Conservation (phyloP, 2,888 invertebrate genomes). For the Eudemis profundana region DNA sequence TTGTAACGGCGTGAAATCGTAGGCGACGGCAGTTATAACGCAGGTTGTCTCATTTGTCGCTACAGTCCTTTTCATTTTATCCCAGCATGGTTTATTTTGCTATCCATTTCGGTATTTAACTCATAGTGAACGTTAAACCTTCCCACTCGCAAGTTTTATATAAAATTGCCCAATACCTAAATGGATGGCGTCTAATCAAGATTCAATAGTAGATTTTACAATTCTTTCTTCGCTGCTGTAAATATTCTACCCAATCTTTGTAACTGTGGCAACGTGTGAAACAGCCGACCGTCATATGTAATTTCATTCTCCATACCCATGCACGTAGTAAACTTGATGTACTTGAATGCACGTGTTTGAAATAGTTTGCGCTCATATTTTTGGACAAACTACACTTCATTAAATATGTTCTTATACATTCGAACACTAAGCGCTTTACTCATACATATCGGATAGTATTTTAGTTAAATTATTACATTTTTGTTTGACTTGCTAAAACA, state of each 20-base stretch:
- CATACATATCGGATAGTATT: constrained; percentile 80
- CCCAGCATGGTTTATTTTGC: constrained; percentile 47
- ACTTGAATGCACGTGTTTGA: constrained; percentile 66
- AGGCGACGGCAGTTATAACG: constrained; percentile 11
- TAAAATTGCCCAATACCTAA: constrained; percentile 12
- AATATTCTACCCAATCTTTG: background rate
- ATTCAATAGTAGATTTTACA: constrained; percentile 2
- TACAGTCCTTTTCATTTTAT: constrained; percentile 52
- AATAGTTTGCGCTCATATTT: constrained; percentile 59
- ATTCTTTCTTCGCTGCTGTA: constrained; percentile 4
- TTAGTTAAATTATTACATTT: constrained; percentile 64
- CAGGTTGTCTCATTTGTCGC: constrained; percentile 52
- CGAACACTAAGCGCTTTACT: constrained; percentile 84
- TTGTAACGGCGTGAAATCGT: constrained; percentile 15
- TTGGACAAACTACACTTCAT: constrained; percentile 60
- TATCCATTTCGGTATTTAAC: constrained; percentile 53
- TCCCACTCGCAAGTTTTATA: constrained; percentile 4
- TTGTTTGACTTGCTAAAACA: constrained; percentile 48
- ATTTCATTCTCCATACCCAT: constrained; percentile 63
- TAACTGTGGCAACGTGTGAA: constrained; percentile 39
- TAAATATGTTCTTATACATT: constrained; percentile 63
- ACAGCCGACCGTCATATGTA: constrained; percentile 50
- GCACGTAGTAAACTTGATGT: constrained; percentile 62
- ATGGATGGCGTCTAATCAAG: constrained; percentile 2
- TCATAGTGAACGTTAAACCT: constrained; percentile 54